A percentile compares a stretch with the other conserved stretches of the same genome.
Conservation (phyloP, 2,113 vertebrate species). For the Bufo bufo region DNA sequence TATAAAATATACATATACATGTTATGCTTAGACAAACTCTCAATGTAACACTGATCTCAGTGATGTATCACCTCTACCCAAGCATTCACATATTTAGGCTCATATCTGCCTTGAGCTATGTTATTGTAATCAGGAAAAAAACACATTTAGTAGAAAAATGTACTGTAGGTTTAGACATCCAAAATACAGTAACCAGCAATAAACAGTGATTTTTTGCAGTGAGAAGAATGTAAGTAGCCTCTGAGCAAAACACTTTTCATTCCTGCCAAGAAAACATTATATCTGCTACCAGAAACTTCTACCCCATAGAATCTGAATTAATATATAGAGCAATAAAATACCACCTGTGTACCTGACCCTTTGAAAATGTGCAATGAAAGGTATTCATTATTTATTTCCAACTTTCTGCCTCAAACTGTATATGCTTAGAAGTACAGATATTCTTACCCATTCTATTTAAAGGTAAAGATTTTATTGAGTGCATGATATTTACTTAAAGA, state of each 20-base stretch:
- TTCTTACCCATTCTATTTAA: too few relatives aligned
- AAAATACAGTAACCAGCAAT: conserved; percentile 33
- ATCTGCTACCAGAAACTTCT: conserved; percentile 13
- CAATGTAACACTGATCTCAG: neutral
- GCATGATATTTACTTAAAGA: neutral
- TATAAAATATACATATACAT: neutral
- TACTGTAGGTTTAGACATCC: neutral
- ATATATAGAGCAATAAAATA: conserved; percentile 37
- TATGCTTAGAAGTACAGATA: neutral
- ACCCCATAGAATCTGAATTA: conserved; percentile 17
- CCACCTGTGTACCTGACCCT: conserved; percentile 27
- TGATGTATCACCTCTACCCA: neutral
- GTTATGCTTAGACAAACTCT: neutral
- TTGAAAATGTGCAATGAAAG: neutral
- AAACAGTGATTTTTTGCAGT: conserved; percentile 35
- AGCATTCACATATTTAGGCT: neutral
- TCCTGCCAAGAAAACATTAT: conserved; percentile 45
- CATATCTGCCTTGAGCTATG: neutral
- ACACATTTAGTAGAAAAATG: conserved; percentile 4
- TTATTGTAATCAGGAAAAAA: neutral
- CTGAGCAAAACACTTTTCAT: neutral
- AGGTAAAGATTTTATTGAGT: neutral
- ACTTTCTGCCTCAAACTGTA: neutral
- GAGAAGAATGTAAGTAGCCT: conserved; percentile 40
- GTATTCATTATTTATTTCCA: neutral